A percentile compares a stretch with the other conserved stretches of the same genome.
phyloP scores from a whole-genome alignment of 2,888 invertebrate species.

The Cyrtodaria siliqua region DNA sequence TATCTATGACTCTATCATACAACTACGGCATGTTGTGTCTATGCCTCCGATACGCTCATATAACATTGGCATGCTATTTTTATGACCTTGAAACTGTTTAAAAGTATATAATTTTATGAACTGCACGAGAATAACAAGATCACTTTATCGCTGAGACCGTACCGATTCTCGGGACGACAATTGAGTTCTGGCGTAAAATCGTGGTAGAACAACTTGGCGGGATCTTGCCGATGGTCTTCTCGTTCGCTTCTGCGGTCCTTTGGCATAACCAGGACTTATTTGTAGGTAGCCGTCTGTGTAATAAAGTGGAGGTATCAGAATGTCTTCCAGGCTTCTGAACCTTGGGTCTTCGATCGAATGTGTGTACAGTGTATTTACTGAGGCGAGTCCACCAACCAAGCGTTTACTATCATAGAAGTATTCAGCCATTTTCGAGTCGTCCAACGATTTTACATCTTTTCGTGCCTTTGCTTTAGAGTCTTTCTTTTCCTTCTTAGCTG shows the following conservation, averaged over 20 bases:
- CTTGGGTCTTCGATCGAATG: conserved; percentile 71
- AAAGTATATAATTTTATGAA: too few species aligned
- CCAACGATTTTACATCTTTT: conserved; percentile 30
- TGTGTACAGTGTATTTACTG: not conserved
- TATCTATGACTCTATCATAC: too few species aligned
- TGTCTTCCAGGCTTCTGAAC: conserved; percentile 67
- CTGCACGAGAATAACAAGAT: too few species aligned
- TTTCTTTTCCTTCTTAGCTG: conserved; percentile 21
- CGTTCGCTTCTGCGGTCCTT: conserved; percentile 11
- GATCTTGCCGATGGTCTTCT: conserved; percentile 7
- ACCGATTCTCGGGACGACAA: too few species aligned
- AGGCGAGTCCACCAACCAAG: conserved; percentile 1
- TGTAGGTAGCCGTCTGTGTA: conserved; percentile 74
- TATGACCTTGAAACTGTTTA: too few species aligned
- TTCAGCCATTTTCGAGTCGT: conserved; percentile 16
- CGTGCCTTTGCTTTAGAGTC: conserved; percentile 14
- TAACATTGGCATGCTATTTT: too few species aligned
- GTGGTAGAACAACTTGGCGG: too few species aligned
- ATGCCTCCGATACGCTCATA: too few species aligned
- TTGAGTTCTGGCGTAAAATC: too few species aligned
- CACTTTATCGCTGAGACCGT: too few species aligned
- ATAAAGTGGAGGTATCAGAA: conserved; percentile 60
- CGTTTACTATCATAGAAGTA: conserved; percentile 30
- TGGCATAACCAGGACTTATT: conserved; percentile 72
- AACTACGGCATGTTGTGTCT: too few species aligned